A percentile compares a stretch with the other conserved stretches of the same genome.
Evolutionary conservation across 2,113 vertebrate species (phyloP).

Genomic region (Oncorhynchus tshawytscha): DNA sequence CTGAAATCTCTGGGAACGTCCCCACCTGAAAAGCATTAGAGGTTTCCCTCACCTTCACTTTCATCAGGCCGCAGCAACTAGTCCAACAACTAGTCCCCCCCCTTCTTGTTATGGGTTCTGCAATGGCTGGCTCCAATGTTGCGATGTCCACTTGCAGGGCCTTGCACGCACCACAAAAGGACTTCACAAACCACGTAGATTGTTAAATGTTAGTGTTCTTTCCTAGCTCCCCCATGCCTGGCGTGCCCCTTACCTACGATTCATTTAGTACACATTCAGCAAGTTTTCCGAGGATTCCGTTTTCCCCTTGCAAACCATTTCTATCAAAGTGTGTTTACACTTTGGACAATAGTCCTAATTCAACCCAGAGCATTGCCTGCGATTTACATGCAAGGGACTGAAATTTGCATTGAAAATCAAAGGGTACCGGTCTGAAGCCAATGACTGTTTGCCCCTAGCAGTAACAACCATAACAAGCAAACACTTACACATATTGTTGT

Average conservation of each 20-base stretch:
- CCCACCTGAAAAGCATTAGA: slow-evolving; percentile 18
- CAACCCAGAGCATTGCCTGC: slow-evolving; percentile 39
- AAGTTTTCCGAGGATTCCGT: slow-evolving; percentile 48
- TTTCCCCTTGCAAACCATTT: slow-evolving; percentile 47
- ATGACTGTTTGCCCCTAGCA: slow-evolving; percentile 23
- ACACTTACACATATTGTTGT: slow-evolving; percentile 15
- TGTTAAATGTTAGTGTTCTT: slow-evolving; percentile 55
- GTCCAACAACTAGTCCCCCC: slow-evolving; percentile 4
- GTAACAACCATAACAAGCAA: slow-evolving; percentile 24
- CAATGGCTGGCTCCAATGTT: slow-evolving; percentile 47
- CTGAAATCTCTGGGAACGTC: slow-evolving; percentile 17
- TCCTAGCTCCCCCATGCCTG: slow-evolving; percentile 52
- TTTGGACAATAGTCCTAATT: slow-evolving; percentile 48
- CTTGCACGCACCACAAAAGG: slow-evolving; percentile 33
- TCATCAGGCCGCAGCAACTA: slow-evolving; percentile 20
- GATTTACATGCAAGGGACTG: slow-evolving; percentile 52
- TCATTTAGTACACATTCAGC: slow-evolving; percentile 52
- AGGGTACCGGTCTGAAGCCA: slow-evolving; percentile 14
- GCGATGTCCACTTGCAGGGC: slow-evolving; percentile 56
- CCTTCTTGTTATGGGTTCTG: slow-evolving; percentile 23
- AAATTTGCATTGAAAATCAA: slow-evolving; percentile 58
- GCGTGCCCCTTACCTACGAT: slow-evolving; percentile 41
- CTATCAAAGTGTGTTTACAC: slow-evolving; percentile 54
- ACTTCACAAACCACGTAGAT: slow-evolving; percentile 18
- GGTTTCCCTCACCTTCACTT: slow-evolving; percentile 29